Conservation (phyloP, 2,888 invertebrate species). For the Tenodera sinensis region DNA sequence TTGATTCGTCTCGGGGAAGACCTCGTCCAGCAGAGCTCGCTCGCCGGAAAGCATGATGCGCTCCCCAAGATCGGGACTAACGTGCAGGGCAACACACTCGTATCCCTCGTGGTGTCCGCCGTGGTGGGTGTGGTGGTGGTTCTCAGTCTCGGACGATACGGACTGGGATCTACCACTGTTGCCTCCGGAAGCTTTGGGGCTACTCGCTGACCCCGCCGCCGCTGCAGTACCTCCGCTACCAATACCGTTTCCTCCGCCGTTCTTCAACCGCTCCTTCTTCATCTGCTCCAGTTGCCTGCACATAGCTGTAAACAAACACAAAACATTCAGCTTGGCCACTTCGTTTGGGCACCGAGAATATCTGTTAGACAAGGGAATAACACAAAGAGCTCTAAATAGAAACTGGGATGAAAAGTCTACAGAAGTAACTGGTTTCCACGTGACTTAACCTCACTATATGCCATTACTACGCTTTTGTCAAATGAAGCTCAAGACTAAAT, state of each 20-base stretch:
- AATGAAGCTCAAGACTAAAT: too few relatives aligned
- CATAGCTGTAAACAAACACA: constrained; percentile 57
- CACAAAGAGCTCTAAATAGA: neutral
- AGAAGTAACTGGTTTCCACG: neutral
- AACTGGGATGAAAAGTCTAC: neutral
- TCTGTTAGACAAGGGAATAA: neutral
- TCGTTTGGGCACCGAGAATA: neutral
- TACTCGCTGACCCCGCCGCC: constrained; percentile 30
- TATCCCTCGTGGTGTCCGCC: constrained; percentile 42
- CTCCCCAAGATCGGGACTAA: constrained; percentile 77
- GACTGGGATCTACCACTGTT: constrained; percentile 25
- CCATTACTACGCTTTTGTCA: too few relatives aligned
- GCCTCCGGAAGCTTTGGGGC: constrained; percentile 36
- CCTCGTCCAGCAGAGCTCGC: constrained; percentile 68
- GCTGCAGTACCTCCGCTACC: constrained; percentile 28
- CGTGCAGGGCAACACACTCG: constrained; percentile 76
- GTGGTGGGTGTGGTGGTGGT: constrained; percentile 23
- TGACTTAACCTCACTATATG: too few relatives aligned
- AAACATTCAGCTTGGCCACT: neutral
- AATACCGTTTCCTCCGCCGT: constrained; percentile 44
- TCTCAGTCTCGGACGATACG: neutral
- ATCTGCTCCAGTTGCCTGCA: constrained; percentile 67
- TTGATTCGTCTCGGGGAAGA: constrained; percentile 72
- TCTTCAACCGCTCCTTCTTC: constrained; percentile 65
- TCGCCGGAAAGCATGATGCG: constrained; percentile 79